Conservation (phyloP, 2,888 invertebrate species). For the Agonum fuliginosum region DNA sequence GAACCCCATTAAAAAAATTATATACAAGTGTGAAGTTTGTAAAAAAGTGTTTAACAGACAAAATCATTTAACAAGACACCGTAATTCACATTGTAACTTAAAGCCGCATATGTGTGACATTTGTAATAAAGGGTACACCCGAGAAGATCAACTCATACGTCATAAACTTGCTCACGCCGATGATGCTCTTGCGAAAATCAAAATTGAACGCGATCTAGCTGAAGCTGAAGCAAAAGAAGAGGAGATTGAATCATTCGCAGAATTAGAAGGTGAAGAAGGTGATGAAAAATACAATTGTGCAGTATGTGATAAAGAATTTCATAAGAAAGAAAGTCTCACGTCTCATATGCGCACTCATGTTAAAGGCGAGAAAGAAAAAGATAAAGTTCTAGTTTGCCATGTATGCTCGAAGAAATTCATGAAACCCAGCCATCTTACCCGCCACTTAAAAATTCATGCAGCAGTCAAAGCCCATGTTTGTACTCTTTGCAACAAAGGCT, state of each 20-base stretch:
- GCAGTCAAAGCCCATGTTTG: slow-evolving; percentile 75
- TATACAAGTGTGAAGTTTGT: slow-evolving; percentile 72
- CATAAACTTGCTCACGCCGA: slow-evolving; percentile 69
- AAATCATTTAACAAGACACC: slow-evolving; percentile 63
- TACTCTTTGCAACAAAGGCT: slow-evolving; percentile 76
- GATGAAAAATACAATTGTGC: slow-evolving; percentile 70
- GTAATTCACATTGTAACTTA: slow-evolving; percentile 62
- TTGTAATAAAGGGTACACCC: slow-evolving; percentile 68
- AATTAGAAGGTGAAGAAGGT: slow-evolving; percentile 62
- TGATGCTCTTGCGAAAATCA: slow-evolving; percentile 66
- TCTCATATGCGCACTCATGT: slow-evolving; percentile 71
- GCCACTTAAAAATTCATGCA: slow-evolving; percentile 75
- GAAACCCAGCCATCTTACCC: slow-evolving; percentile 74
- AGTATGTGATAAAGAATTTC: slow-evolving; percentile 75
- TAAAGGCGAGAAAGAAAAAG: slow-evolving; percentile 72
- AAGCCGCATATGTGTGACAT: slow-evolving; percentile 68
- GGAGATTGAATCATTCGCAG: slow-evolving; percentile 59
- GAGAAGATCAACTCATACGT: slow-evolving; percentile 68
- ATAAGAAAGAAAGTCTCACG: slow-evolving; percentile 74
- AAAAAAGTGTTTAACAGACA: slow-evolving; percentile 73
- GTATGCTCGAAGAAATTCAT: slow-evolving; percentile 75
- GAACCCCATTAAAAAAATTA: slow-evolving; percentile 44
- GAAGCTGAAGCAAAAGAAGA: slow-evolving; percentile 59
- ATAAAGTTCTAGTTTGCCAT: slow-evolving; percentile 71
- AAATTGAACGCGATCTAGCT: slow-evolving; percentile 47